Conservation (phyloP, 2,797 vertebrate genomes). For the Pangasius sanitwongsei region DNA sequence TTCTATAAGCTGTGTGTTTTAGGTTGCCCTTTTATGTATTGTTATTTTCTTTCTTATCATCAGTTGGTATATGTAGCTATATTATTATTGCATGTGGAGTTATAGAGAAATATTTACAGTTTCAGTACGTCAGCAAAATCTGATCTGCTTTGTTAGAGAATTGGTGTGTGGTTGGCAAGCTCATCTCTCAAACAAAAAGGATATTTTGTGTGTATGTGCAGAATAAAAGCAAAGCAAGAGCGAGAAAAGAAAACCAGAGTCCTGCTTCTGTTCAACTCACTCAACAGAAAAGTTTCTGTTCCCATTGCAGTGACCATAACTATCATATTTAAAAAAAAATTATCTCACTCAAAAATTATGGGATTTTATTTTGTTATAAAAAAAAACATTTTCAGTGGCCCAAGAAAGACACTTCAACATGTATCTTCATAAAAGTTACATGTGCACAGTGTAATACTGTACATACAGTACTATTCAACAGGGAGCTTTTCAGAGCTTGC, state of each 20-base stretch:
- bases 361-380: not conserved
- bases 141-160: not conserved
- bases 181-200: conserved; percentile 34
- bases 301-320: not conserved
- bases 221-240: conserved; percentile 59
- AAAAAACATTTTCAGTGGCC: not conserved
- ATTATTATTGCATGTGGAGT: conserved; percentile 2
- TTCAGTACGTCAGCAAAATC: conserved; percentile 15
- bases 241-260: not conserved
- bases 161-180: not conserved
- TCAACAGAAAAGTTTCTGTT: not conserved
- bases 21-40: not conserved
- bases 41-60: not conserved
- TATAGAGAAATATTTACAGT: conserved; percentile 21
- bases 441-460: conserved; percentile 24
- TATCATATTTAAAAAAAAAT: not conserved
- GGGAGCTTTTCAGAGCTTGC: conserved; percentile 13
- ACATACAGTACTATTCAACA: conserved; percentile 27
- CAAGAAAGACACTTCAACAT: not conserved
- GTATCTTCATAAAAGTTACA: conserved; percentile 18
- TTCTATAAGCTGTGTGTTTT: not conserved
- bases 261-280: not conserved
- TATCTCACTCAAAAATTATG: not conserved
- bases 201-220: conserved; percentile 61
- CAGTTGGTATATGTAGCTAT: not conserved